Percentiles rank a stretch among this genome's conserved stretches.
These are phyloP conservation scores for Leptobrachium leishanense DNA, from an alignment of 2,113 vertebrate species.

Conservation along the genomic window DNA sequence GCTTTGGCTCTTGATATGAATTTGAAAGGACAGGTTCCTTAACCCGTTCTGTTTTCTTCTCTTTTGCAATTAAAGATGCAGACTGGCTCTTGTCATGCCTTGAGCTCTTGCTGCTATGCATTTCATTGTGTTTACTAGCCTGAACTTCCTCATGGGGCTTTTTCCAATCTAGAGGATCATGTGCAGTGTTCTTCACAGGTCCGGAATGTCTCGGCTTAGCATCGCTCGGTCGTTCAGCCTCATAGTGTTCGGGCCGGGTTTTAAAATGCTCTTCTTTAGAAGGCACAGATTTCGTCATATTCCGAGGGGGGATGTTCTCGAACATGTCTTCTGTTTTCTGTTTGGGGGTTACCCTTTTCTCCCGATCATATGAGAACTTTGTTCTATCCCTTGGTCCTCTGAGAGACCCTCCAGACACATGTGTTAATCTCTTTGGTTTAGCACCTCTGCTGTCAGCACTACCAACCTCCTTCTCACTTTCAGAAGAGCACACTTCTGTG, in stretches of 20 bases:
- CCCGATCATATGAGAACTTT: conserved; percentile 63
- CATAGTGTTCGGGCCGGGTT: conserved; percentile 61
- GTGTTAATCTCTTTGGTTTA: conserved; percentile 73
- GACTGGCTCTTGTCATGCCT: conserved; percentile 61
- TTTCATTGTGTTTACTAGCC: conserved; percentile 63
- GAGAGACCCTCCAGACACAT: conserved; percentile 61
- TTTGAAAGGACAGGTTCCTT: conserved; percentile 57
- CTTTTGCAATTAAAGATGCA: conserved; percentile 59
- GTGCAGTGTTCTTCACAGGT: conserved; percentile 61
- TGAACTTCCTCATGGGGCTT: conserved; percentile 71
- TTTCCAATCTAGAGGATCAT: conserved; percentile 64
- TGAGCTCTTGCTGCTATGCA: conserved; percentile 59
- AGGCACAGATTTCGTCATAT: conserved; percentile 63
- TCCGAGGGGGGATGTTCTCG: conserved; percentile 62
- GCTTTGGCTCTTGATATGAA: conserved; percentile 51
- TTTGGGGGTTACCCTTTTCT: conserved; percentile 63
- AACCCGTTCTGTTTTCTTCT: conserved; percentile 63
- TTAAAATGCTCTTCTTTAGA: conserved; percentile 63
- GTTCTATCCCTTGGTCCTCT: conserved; percentile 70
- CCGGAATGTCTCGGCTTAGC: conserved; percentile 63
- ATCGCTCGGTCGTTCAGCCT: conserved; percentile 55
- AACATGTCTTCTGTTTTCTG: conserved; percentile 58
- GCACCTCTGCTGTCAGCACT: conserved; percentile 70
- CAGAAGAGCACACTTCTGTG: conserved; percentile 63
- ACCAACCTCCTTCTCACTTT: conserved; percentile 68